Evolutionary conservation across 1,140 invertebrate species (phyloP).

Genomic region (Notospermus geniculatus): DNA sequence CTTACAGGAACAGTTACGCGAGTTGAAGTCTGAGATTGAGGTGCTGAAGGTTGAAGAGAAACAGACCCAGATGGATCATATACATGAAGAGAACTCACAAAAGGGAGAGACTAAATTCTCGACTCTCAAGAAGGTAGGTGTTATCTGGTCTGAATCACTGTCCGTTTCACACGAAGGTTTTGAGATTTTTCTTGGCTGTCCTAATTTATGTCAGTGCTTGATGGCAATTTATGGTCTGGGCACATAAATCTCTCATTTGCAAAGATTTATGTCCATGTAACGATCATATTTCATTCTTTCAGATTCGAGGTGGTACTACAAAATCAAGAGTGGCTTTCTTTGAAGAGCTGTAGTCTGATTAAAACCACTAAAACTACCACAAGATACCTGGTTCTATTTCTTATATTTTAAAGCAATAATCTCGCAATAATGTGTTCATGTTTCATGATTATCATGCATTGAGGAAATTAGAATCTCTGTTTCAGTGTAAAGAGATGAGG

Average conservation of each 20-base stretch:
- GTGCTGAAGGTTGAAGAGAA: slow-evolving; percentile 92
- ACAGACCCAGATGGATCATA: slow-evolving; percentile 77
- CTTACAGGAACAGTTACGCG: slow-evolving; percentile 86
- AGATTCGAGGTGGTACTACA: slow-evolving; percentile 82
- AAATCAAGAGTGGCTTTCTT: slow-evolving; percentile 93
- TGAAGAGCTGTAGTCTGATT: slow-evolving; percentile 74
- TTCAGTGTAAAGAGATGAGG: too few relatives aligned
- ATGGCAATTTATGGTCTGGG: not conserved
- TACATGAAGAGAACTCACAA: slow-evolving; percentile 89
- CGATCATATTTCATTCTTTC: slow-evolving; percentile 32
- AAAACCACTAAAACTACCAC: too few relatives aligned
- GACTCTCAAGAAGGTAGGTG: slow-evolving; percentile 77
- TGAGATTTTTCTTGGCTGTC: slow-evolving; percentile 3
- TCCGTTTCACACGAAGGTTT: too few relatives aligned
- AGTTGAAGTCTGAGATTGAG: slow-evolving; percentile 90
- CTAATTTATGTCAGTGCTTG: not conserved
- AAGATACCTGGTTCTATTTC: too few relatives aligned
- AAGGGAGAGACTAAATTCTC: slow-evolving; percentile 96
- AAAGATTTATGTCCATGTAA: not conserved
- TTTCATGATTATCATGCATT: too few relatives aligned
- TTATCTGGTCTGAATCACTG: too few relatives aligned
- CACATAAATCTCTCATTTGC: not conserved
- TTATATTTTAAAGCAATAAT: too few relatives aligned
- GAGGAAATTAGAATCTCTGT: too few relatives aligned
- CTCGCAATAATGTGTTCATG: too few relatives aligned